Percentiles rank a stretch among this genome's conserved stretches.
Conservation (phyloP, 2,113 vertebrate genomes). For the Gila orcuttii region DNA sequence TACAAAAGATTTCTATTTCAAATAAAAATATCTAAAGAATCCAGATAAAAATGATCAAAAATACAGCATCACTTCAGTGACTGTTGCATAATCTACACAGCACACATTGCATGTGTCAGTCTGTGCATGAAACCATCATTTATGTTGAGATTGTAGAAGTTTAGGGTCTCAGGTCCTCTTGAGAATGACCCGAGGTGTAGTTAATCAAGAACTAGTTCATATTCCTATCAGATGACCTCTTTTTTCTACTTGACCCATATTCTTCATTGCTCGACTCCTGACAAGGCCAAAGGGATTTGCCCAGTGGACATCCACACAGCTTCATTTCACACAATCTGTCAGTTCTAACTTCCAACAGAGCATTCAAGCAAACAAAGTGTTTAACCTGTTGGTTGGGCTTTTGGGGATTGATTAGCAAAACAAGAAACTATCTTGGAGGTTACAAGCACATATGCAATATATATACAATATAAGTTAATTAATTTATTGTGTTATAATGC, state of each 20-base stretch:
- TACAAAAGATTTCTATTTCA: too few relatives aligned
- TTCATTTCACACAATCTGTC: constrained; percentile 3
- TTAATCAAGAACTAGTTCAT: constrained; percentile 15
- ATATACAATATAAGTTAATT: neutral
- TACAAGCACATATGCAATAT: neutral
- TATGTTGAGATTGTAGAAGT: neutral
- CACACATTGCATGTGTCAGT: neutral
- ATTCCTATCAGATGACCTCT: neutral
- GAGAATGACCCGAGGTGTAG: neutral
- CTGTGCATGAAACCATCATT: neutral
- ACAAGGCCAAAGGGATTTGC: constrained; percentile 15
- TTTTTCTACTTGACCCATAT: constrained; percentile 34
- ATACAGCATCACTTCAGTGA: neutral
- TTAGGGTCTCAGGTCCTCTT: neutral
- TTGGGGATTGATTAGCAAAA: neutral
- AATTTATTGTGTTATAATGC: too few relatives aligned
- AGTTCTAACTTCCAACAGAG: neutral
- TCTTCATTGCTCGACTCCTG: neutral
- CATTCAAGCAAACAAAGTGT: neutral
- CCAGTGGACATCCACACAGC: neutral
- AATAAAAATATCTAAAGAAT: too few relatives aligned
- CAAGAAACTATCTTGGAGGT: neutral
- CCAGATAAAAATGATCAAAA: neutral
- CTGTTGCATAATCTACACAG: neutral
- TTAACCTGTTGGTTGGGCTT: neutral